Percentiles rank a stretch among this genome's conserved stretches.
These are phyloP conservation scores for Branchipolynoe longqiensis DNA, from an alignment of 2,888 invertebrate species.

Conservation along the genomic window DNA sequence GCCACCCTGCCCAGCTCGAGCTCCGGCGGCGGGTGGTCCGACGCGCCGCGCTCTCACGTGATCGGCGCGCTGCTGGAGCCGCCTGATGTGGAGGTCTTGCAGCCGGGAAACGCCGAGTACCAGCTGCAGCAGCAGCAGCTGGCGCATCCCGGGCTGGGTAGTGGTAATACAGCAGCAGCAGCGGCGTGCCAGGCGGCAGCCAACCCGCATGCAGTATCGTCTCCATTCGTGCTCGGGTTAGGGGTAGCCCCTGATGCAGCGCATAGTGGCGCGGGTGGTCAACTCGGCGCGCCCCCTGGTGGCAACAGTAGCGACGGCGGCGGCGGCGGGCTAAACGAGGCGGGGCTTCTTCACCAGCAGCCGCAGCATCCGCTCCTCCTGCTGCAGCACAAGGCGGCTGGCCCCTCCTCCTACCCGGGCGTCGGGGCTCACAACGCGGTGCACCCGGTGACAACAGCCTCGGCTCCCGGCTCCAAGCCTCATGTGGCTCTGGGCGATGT, in stretches of 20 bases:
- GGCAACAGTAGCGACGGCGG: background rate
- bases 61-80: background rate
- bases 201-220: background rate
- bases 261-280: background rate
- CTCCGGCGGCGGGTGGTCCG: background rate
- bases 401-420: constrained; percentile 14
- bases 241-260: background rate
- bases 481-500: constrained; percentile 42
- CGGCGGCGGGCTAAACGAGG: background rate
- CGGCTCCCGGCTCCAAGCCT: constrained; percentile 19
- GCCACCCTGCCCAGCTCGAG: background rate
- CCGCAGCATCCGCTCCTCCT: constrained; percentile 26
- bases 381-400: constrained; percentile 6
- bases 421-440: no score
- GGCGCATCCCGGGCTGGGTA: background rate
- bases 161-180: background rate
- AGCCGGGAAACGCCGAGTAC: constrained; percentile 4
- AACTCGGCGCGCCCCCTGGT: background rate
- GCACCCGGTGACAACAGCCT: background rate
- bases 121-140: constrained; percentile 8
- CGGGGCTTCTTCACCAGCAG: background rate
- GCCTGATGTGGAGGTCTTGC: constrained; percentile 8
- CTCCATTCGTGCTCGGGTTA: background rate
- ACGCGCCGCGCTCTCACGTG: background rate
- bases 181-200: background rate